These are phyloP conservation scores for Nebria brevicollis DNA, from an alignment of 2,888 invertebrate species.

Conservation along the genomic window DNA sequence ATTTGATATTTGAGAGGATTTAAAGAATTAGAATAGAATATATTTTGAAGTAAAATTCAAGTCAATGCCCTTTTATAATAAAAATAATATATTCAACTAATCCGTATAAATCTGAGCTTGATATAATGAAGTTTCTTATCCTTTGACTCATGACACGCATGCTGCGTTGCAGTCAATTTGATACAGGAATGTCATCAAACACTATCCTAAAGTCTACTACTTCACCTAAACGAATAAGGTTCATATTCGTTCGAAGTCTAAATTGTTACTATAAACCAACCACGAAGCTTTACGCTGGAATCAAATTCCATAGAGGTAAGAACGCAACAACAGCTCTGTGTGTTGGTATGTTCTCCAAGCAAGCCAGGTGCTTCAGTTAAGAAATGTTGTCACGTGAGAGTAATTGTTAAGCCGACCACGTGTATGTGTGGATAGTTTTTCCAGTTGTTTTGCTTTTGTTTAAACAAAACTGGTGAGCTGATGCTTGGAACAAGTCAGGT, in stretches of 20 bases:
- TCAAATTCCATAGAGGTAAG: slow-evolving; percentile 2
- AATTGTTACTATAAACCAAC: slow-evolving; percentile 18
- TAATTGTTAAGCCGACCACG: slow-evolving; percentile 42
- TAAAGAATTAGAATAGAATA: neutral
- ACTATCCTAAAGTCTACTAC: neutral
- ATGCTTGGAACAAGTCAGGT: slow-evolving; percentile 19
- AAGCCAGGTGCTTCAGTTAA: slow-evolving; percentile 39
- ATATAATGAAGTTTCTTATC: neutral
- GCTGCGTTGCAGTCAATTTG: slow-evolving; percentile 12
- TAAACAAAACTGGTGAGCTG: slow-evolving; percentile 18
- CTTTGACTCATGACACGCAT: neutral
- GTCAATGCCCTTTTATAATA: neutral
- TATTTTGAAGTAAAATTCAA: neutral
- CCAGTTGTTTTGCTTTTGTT: slow-evolving; percentile 23
- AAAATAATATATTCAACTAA: neutral
- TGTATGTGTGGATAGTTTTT: slow-evolving; percentile 19
- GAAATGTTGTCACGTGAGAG: slow-evolving; percentile 43
- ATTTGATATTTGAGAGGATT: neutral
- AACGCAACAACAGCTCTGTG: slow-evolving; percentile 19
- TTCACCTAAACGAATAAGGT: neutral
- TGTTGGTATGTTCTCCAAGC: neutral
- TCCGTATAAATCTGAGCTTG: neutral
- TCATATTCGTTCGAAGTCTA: neutral
- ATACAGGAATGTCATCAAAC: slow-evolving; percentile 25
- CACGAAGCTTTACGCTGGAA: slow-evolving; percentile 3